Percentiles rank a stretch among this genome's conserved stretches.
Conservation (phyloP, 2,888 invertebrate genomes). For the Tethea ocularis region DNA sequence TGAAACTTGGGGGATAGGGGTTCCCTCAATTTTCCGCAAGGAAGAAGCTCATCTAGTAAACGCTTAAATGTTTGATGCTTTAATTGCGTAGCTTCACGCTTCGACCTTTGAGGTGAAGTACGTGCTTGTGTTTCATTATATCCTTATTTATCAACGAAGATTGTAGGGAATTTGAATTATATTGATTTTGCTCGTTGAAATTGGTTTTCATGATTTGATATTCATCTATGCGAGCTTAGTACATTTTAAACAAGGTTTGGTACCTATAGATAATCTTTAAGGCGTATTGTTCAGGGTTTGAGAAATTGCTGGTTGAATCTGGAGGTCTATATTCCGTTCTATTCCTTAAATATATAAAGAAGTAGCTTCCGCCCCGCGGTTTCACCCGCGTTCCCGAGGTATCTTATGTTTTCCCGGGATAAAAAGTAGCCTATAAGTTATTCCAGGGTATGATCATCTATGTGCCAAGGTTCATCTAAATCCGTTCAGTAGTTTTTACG, state of each 20-base stretch:
- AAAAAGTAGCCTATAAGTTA: too few relatives aligned
- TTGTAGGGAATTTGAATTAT: slow-evolving; percentile 7
- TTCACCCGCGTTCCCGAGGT: too few relatives aligned
- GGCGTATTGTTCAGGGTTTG: too few relatives aligned
- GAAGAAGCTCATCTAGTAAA: slow-evolving; percentile 47
- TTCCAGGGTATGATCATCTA: too few relatives aligned
- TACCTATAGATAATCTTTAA: too few relatives aligned
- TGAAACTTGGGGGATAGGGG: slow-evolving; percentile 24
- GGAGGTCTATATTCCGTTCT: background rate
- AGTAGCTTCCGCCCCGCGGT: too few relatives aligned
- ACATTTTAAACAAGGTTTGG: background rate
- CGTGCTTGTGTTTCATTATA: slow-evolving; percentile 22
- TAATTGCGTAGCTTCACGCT: slow-evolving; percentile 43
- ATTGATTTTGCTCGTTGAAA: slow-evolving; percentile 1
- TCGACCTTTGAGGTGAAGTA: slow-evolving; percentile 26
- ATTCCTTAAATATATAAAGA: too few relatives aligned
- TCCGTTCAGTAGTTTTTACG: too few relatives aligned
- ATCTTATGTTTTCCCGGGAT: too few relatives aligned
- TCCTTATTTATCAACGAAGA: slow-evolving; percentile 8
- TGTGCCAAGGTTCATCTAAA: too few relatives aligned
- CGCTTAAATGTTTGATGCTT: slow-evolving; percentile 52
- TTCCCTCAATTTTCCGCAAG: slow-evolving; percentile 54
- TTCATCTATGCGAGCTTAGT: background rate
- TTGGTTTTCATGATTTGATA: background rate
- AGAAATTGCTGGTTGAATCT: too few relatives aligned